A percentile compares a stretch with the other conserved stretches of the same genome.
Conservation (phyloP, 2,888 invertebrate species). For the Gryllus longicercus region DNA sequence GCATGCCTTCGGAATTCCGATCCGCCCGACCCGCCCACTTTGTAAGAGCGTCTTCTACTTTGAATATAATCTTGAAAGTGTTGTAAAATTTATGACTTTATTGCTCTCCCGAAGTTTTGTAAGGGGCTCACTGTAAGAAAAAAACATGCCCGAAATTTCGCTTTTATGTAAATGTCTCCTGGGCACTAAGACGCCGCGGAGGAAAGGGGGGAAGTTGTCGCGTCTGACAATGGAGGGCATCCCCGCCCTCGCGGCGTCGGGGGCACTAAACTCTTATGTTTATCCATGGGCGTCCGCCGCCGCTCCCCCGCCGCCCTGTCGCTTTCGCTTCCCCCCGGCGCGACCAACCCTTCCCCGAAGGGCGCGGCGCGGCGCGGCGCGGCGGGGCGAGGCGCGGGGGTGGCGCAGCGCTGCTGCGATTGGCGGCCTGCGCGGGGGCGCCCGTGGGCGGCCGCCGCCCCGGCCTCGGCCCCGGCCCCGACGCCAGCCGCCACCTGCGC, state of each 20-base stretch:
- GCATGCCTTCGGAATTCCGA: not conserved
- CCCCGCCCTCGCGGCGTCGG: not conserved
- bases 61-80: constrained; percentile 17
- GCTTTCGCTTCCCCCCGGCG: no score
- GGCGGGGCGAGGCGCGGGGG: no score
- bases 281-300: not conserved
- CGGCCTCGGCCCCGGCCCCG: no score
- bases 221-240: not conserved
- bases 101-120: not conserved
- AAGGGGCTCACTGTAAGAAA: not conserved
- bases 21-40: not conserved
- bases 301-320: not conserved
- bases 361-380: no score
- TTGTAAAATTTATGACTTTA: constrained; percentile 7
- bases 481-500: no score
- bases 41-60: constrained; percentile 4
- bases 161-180: constrained; percentile 2
- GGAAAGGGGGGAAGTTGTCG: not conserved
- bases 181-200: not conserved
- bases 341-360: no score
- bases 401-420: no score
- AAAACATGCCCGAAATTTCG: constrained; percentile 1
- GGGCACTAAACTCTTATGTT: not conserved
- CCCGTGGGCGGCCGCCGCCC: no score
- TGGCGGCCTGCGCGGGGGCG: no score